Evolutionary conservation across 2,888 invertebrate genomes (phyloP), one percentile per base, ranked within the genome.

Genomic region (Lamproptera curius): DNA sequence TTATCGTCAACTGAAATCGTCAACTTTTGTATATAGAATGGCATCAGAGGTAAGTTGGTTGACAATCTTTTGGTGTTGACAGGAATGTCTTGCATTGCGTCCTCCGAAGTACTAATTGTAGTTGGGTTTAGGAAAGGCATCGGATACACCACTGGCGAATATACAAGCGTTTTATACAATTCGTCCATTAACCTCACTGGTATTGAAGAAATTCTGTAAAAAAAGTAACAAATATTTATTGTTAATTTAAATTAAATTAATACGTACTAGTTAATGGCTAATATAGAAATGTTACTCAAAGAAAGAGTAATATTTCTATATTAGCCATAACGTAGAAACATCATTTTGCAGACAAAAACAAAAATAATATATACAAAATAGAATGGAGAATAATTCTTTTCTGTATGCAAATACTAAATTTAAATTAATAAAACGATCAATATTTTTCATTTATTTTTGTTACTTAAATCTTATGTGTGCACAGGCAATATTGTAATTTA

Each of bases 171-270:
- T 54, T 77, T 80, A 59, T 80, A 80, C 51, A 76, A 73, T 55
- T 83, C 79, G 33, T 80, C 72, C 81, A 79, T 81, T 54, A 86
- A 81, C 44, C 63, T 74, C 0, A 63, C 57, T 11, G 73, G 65
- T 1, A 83, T 48, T 3, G 80, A 69, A 10, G 81, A 76, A 44
- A 75, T 59, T 49, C 86, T 86, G 56, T 50, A 70, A 69, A 26
- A 16, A 13, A 34, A 20, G 46, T 20, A 37, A n/a, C n/a, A n/a
- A n/a, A n/a, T n/a, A n/a, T n/a, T n/a, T n/a, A n/a, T n/a, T n/a
- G n/a, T n/a, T n/a, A n/a, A n/a, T n/a, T n/a, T n/a, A n/a, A n/a
- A n/a, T n/a, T n/a, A n/a, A 28, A 28, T 28, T 10, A 28, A 28
- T 28, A 10, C n/a, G n/a, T n/a, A 28, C 23, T n/a, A n/a, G n/a